Evolutionary conservation across 2,797 vertebrate species (phyloP).

Genomic region (Manis crassicaudata): DNA sequence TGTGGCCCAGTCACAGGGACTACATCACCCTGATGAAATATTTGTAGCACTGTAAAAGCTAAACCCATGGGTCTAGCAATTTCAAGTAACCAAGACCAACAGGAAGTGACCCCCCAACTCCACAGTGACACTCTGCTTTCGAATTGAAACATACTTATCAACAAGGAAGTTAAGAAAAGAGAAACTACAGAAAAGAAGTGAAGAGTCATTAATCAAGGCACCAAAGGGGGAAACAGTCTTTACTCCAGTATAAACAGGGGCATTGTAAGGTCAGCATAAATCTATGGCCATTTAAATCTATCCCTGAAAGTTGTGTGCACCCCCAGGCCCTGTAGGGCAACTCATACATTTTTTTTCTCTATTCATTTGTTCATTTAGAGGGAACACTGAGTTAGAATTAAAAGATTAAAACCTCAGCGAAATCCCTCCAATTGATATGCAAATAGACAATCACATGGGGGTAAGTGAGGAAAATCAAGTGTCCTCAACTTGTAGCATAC

Average conservation of each 20-base stretch:
- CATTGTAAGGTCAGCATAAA: conserved; percentile 64
- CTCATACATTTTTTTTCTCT: neutral
- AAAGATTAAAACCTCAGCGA: neutral
- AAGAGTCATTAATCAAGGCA: conserved; percentile 76
- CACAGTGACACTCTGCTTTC: conserved; percentile 25
- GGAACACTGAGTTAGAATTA: neutral
- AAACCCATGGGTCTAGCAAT: conserved; percentile 53
- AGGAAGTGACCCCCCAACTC: conserved; percentile 70
- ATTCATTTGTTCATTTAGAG: neutral
- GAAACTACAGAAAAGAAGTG: conserved; percentile 55
- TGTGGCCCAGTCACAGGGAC: neutral
- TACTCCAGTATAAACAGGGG: conserved; percentile 58
- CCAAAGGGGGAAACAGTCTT: conserved; percentile 28
- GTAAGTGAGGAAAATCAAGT: neutral
- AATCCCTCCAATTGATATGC: neutral
- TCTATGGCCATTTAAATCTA: conserved; percentile 60
- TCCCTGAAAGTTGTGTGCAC: neutral
- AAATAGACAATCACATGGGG: neutral
- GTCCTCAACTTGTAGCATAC: neutral
- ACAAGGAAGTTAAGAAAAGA: conserved; percentile 62
- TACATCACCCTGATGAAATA: conserved; percentile 62
- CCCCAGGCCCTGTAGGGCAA: neutral
- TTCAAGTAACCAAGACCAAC: conserved; percentile 67
- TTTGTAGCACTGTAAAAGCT: conserved; percentile 38
- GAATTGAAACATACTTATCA: conserved; percentile 66